Percentiles rank a stretch among this genome's conserved stretches.
Conservation (phyloP, 2,797 vertebrate species). For the Dryobates pubescens region DNA sequence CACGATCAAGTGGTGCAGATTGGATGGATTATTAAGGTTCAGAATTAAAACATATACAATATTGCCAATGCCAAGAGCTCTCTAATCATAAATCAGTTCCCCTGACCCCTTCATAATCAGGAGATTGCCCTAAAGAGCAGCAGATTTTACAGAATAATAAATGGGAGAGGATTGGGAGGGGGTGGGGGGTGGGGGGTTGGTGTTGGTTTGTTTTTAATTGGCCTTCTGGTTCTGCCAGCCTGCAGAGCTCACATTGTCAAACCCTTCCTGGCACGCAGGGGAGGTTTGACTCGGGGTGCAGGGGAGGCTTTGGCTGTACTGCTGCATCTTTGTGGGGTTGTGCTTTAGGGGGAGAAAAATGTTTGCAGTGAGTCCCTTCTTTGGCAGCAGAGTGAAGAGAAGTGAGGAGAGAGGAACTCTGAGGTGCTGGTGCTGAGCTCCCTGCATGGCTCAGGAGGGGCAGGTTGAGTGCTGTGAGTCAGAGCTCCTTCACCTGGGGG, state of each 20-base stretch:
- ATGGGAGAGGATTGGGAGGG: neutral
- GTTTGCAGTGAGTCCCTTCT: neutral
- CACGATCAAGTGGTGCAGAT: slow-evolving; percentile 32
- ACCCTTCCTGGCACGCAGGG: neutral
- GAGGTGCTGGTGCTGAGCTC: neutral
- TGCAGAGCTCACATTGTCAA: neutral
- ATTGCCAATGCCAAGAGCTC: slow-evolving; percentile 63
- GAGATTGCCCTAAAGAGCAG: slow-evolving; percentile 69
- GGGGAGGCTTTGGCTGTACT: neutral
- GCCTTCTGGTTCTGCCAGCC: slow-evolving; percentile 21
- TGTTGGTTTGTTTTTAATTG: slow-evolving; percentile 25
- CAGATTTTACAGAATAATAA: slow-evolving; percentile 63
- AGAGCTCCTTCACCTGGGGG: neutral
- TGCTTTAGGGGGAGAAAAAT: fast-evolving
- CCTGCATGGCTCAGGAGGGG: fast-evolving
- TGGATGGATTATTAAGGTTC: slow-evolving; percentile 65
- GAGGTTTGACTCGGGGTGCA: neutral
- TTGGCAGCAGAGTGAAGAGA: neutral
- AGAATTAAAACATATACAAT: slow-evolving; percentile 67
- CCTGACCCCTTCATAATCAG: slow-evolving; percentile 65
- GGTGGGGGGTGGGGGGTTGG: too few relatives aligned
- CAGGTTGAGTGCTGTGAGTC: fast-evolving
- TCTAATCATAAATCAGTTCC: slow-evolving; percentile 70
- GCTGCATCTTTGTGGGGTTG: neutral
- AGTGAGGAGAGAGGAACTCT: neutral